A percentile compares a stretch with the other conserved stretches of the same genome.
Conservation (phyloP, 2,888 invertebrate species). For the Dasypolia templi region DNA sequence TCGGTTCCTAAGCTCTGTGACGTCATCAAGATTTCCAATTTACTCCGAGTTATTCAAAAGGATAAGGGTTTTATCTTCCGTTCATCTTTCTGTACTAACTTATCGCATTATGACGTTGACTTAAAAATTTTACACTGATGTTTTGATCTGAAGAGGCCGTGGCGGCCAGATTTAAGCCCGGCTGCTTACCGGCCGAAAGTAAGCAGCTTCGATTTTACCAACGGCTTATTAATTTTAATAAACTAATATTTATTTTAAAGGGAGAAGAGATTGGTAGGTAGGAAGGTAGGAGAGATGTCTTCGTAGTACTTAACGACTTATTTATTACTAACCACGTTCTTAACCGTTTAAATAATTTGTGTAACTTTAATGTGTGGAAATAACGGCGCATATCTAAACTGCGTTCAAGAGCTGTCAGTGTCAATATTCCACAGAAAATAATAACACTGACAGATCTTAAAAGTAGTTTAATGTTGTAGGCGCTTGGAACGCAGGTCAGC, state of each 20-base stretch:
- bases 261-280: background rate
- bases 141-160: slow-evolving; percentile 47
- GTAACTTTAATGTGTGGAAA: background rate
- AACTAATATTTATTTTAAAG: slow-evolving; percentile 45
- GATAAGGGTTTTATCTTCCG: slow-evolving; percentile 73
- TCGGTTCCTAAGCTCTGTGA: slow-evolving; percentile 69
- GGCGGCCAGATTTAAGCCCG: slow-evolving; percentile 36
- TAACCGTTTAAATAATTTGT: background rate
- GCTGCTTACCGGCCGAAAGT: slow-evolving; percentile 41
- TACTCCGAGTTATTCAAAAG: slow-evolving; percentile 70
- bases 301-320: background rate
- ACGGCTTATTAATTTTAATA: slow-evolving; percentile 38
- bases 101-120: slow-evolving; percentile 66
- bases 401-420: too few relatives aligned
- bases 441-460: too few relatives aligned
- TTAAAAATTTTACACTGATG: slow-evolving; percentile 53
- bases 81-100: slow-evolving; percentile 70
- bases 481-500: too few relatives aligned
- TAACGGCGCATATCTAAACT: too few relatives aligned
- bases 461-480: too few relatives aligned
- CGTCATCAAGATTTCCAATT: slow-evolving; percentile 76
- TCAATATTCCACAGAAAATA: too few relatives aligned
- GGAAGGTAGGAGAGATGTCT: background rate
- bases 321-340: background rate
- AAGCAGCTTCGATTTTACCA: slow-evolving; percentile 40